Percentiles rank a stretch among this genome's conserved stretches.
Evolutionary conservation across 2,113 vertebrate species (phyloP).

Genomic region (Narcine bancroftii): DNA sequence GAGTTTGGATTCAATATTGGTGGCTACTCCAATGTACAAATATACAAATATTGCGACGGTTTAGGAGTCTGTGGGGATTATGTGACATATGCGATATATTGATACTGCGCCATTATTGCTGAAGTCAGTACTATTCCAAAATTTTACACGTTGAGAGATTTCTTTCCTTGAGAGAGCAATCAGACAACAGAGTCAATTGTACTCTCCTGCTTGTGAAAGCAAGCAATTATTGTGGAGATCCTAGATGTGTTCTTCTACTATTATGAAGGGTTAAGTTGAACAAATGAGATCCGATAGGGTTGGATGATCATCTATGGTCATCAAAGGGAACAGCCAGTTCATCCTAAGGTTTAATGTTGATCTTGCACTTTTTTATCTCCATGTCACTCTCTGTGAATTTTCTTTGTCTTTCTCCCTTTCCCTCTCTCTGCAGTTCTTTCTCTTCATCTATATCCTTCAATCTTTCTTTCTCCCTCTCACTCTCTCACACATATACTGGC

Average conservation of each 20-base stretch:
- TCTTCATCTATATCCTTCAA: too few species aligned
- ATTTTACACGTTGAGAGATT: too few species aligned
- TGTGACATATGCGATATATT: conserved; percentile 39
- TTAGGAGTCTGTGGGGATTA: conserved; percentile 38
- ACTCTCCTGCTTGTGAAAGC: neutral
- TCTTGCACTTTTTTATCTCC: too few species aligned
- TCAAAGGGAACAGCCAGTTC: neutral
- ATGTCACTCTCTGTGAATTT: too few species aligned
- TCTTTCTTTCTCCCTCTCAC: too few species aligned
- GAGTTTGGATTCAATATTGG: neutral
- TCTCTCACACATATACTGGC: too few species aligned
- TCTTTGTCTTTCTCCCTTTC: neutral
- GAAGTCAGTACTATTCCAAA: neutral
- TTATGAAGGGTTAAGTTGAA: neutral
- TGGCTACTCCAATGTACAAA: neutral
- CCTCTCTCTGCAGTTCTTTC: neutral
- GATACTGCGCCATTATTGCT: conserved; percentile 37
- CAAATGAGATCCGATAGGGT: neutral
- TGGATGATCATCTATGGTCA: neutral
- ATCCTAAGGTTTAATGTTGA: neutral
- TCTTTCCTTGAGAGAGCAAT: neutral
- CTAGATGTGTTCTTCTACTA: neutral
- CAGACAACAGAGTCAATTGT: neutral
- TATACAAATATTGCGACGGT: conserved; percentile 10
- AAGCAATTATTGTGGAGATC: neutral